phyloP scores from a whole-genome alignment of 2,797 vertebrate genomes.

The Eleutherodactylus coqui region DNA sequence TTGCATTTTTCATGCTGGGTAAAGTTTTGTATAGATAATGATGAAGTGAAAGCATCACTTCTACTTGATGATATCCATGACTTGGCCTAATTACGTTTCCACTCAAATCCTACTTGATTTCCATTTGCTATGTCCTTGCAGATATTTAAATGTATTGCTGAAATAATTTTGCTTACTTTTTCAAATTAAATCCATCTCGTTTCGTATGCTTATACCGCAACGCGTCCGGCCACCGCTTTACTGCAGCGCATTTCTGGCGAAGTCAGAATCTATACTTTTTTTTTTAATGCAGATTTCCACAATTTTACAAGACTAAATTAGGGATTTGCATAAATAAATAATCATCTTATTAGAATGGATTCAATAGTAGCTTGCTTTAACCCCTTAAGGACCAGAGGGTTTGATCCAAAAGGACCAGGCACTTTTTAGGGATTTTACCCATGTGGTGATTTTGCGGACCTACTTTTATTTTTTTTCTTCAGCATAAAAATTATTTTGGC shows the following conservation, averaged over 20 bases:
- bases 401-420: no score
- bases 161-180: slow-evolving; percentile 43
- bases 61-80: slow-evolving; percentile 49
- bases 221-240: neutral
- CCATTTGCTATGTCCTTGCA: slow-evolving; percentile 37
- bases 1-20: slow-evolving; percentile 67
- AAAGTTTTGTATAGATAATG: slow-evolving; percentile 58
- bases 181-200: slow-evolving; percentile 25
- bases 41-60: slow-evolving; percentile 49
- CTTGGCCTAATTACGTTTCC: slow-evolving; percentile 48
- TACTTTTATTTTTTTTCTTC: no score
- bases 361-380: neutral
- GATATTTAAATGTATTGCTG: slow-evolving; percentile 32
- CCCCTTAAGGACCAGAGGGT: no score
- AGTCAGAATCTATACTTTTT: neutral
- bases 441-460: no score
- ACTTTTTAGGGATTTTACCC: no score
- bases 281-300: neutral
- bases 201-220: slow-evolving; percentile 9
- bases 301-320: neutral
- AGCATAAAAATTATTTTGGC: no score
- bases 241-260: neutral
- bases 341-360: neutral
- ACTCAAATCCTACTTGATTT: slow-evolving; percentile 48
- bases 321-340: neutral